A percentile compares a stretch with the other conserved stretches of the same genome.
phyloP scores from a whole-genome alignment of 2,888 invertebrate genomes.

The Harpalus rubripes region DNA sequence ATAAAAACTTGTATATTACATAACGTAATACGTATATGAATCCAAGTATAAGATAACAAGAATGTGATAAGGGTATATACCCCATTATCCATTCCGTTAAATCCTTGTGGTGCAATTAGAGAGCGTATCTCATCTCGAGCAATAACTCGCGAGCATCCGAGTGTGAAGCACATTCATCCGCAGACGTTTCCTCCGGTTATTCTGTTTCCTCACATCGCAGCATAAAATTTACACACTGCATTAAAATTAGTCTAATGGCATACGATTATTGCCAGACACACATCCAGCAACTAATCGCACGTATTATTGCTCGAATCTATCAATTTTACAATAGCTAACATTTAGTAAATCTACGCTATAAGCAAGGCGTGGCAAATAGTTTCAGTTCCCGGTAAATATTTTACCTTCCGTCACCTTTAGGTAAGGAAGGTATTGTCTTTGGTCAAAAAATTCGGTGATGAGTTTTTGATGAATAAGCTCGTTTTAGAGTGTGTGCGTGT shows the following conservation, averaged over 20 bases:
- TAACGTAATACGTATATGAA: neutral
- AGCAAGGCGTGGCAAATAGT: too few relatives aligned
- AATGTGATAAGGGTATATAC: neutral
- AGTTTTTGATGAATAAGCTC: too few relatives aligned
- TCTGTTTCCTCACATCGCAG: constrained; percentile 21
- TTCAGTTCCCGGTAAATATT: too few relatives aligned
- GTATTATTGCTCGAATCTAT: neutral
- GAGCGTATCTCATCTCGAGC: constrained; percentile 30
- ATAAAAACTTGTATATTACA: neutral
- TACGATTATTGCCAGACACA: neutral
- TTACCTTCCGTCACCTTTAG: too few relatives aligned
- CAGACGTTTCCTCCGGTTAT: constrained; percentile 28
- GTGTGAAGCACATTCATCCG: constrained; percentile 42
- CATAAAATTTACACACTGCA: neutral
- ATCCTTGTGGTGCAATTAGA: constrained; percentile 18
- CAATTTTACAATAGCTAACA: neutral
- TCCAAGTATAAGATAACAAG: neutral
- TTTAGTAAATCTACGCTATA: too few relatives aligned
- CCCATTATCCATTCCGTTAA: constrained; percentile 14
- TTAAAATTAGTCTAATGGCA: neutral
- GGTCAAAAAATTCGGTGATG: too few relatives aligned
- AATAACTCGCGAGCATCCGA: constrained; percentile 29
- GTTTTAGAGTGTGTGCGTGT: too few relatives aligned
- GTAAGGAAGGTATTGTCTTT: too few relatives aligned
- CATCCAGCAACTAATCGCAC: neutral